Percentiles rank a stretch among this genome's conserved stretches.
These are phyloP conservation scores for Rhagonycha lutea DNA, from an alignment of 2,888 invertebrate species.

Conservation along the genomic window DNA sequence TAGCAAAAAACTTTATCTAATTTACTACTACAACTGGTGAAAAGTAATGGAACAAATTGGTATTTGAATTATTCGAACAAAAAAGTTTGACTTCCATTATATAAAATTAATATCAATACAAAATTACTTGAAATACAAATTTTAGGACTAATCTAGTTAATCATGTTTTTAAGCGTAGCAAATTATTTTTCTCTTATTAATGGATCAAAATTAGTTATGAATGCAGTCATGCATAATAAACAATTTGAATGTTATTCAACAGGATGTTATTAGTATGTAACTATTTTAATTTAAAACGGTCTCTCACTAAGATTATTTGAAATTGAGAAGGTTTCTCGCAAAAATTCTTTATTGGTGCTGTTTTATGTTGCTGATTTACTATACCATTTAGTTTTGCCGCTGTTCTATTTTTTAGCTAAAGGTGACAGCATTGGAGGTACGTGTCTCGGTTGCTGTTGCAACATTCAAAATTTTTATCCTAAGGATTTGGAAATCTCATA, in stretches of 20 bases:
- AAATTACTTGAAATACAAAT: background rate
- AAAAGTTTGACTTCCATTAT: background rate
- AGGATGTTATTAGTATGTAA: background rate
- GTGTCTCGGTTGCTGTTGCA: background rate
- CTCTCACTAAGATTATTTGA: background rate
- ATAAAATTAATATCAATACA: background rate
- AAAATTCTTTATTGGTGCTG: background rate
- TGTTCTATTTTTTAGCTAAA: background rate
- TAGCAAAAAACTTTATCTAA: background rate
- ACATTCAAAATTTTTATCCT: background rate
- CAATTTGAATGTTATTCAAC: background rate
- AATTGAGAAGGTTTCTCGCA: background rate
- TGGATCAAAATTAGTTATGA: background rate
- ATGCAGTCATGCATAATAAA: background rate
- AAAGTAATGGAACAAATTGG: background rate
- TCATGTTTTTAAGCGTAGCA: background rate
- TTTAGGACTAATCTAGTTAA: background rate
- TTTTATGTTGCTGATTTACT: background rate
- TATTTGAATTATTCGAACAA: background rate
- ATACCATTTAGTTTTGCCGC: background rate
- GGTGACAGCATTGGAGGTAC: background rate
- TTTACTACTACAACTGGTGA: background rate
- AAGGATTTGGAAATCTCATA: background rate
- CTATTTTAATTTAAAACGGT: background rate
- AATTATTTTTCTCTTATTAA: background rate